Percentiles rank a stretch among this genome's conserved stretches.
These are phyloP conservation scores for Acheta domesticus DNA, from an alignment of 2,888 invertebrate species.

Conservation along the genomic window DNA sequence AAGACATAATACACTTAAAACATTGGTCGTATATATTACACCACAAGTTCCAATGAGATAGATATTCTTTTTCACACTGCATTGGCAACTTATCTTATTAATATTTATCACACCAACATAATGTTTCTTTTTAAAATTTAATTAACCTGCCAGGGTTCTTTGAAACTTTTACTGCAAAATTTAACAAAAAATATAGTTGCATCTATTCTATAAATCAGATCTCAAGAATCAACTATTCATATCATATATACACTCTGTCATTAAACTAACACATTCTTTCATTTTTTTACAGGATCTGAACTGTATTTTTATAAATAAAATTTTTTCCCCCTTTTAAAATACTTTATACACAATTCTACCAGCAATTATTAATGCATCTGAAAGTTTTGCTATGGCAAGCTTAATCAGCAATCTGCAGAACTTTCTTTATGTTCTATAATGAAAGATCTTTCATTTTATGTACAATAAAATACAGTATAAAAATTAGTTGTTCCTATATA, in stretches of 20 bases:
- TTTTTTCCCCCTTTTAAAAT: neutral
- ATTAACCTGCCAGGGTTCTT: neutral
- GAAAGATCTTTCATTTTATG: neutral
- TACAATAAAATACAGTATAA: constrained; percentile 18
- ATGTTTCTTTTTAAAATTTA: too few species aligned
- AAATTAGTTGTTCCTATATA: neutral
- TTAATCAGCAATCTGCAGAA: neutral
- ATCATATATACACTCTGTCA: neutral
- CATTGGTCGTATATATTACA: too few species aligned
- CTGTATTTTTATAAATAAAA: neutral
- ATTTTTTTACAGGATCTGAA: neutral
- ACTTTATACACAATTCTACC: neutral
- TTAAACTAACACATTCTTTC: constrained; percentile 6
- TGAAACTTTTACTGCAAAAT: constrained; percentile 1
- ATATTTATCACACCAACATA: too few species aligned
- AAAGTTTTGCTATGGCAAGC: constrained; percentile 3
- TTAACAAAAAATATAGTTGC: neutral
- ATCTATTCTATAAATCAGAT: constrained; percentile 18
- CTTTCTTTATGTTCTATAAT: neutral
- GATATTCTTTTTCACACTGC: neutral
- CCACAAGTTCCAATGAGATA: too few species aligned
- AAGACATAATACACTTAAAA: too few species aligned
- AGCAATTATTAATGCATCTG: neutral
- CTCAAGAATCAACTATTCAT: constrained; percentile 9
- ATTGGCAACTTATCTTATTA: neutral